These are phyloP conservation scores for Lasioglossum villosulum DNA, from an alignment of 2,888 invertebrate genomes.

Conservation along the genomic window DNA sequence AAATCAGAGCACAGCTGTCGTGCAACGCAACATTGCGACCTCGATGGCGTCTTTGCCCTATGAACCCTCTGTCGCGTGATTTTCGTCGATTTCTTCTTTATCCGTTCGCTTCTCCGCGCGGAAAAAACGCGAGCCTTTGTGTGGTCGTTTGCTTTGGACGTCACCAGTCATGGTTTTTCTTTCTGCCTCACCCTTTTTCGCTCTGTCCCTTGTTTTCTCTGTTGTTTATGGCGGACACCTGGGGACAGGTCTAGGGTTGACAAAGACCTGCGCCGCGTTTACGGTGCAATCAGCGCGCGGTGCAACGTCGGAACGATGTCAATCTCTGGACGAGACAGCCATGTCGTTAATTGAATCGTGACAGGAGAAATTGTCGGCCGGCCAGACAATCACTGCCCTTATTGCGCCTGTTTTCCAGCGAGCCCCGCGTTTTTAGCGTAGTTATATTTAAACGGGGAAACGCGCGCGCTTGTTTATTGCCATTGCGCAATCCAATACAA, in stretches of 20 bases:
- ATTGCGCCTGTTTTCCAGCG: constrained; percentile 43
- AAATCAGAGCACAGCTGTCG: too few relatives aligned
- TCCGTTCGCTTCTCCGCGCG: background rate
- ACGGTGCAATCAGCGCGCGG: constrained; percentile 14
- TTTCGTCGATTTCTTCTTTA: background rate
- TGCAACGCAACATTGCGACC: background rate
- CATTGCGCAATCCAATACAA: constrained; percentile 35
- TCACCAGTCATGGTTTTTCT: background rate
- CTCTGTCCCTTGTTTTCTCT: background rate
- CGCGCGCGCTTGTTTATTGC: constrained; percentile 30
- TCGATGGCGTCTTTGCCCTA: background rate
- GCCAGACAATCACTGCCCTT: constrained; percentile 48
- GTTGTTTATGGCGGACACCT: background rate
- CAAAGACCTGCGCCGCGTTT: constrained; percentile 36
- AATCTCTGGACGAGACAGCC: constrained; percentile 43
- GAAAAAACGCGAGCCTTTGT: constrained; percentile 8
- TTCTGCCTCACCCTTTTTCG: background rate
- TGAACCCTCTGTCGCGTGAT: background rate
- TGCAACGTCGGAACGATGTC: constrained; percentile 54
- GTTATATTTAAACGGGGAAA: constrained; percentile 32
- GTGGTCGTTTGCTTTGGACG: background rate
- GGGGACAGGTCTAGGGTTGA: constrained; percentile 27
- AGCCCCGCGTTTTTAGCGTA: constrained; percentile 14
- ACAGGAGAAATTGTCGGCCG: constrained; percentile 46
- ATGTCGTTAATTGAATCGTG: constrained; percentile 57